Conservation (phyloP, 2,888 invertebrate genomes). For the Pyrrhia umbra region DNA sequence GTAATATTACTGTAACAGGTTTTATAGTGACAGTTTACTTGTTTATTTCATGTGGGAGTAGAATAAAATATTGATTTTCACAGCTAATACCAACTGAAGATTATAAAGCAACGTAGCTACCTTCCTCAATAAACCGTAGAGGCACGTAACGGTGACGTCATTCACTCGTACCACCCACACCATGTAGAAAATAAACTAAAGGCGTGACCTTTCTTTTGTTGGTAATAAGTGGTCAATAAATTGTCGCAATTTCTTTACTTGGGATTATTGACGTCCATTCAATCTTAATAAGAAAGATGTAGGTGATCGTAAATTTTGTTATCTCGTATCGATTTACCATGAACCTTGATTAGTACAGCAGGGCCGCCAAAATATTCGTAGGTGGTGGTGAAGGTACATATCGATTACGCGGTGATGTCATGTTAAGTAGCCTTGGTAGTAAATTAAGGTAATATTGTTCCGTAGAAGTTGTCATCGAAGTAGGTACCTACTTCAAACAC, state of each 20-base stretch:
- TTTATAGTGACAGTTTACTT: neutral
- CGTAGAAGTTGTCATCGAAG: too few species aligned
- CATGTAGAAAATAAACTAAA: slow-evolving; percentile 56
- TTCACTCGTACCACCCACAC: slow-evolving; percentile 36
- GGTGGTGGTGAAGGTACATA: neutral
- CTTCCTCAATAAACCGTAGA: slow-evolving; percentile 40
- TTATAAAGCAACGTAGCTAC: slow-evolving; percentile 30
- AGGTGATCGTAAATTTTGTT: slow-evolving; percentile 63
- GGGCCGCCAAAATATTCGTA: slow-evolving; percentile 34
- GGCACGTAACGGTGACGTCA: slow-evolving; percentile 48
- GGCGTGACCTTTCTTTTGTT: slow-evolving; percentile 63
- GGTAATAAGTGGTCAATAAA: slow-evolving; percentile 65
- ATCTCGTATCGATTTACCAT: slow-evolving; percentile 64
- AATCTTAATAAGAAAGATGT: slow-evolving; percentile 65
- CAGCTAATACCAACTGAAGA: slow-evolving; percentile 33
- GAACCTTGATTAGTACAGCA: slow-evolving; percentile 59
- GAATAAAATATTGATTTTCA: slow-evolving; percentile 29
- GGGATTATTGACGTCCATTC: slow-evolving; percentile 59
- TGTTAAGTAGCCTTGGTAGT: neutral
- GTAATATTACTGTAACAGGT: neutral
- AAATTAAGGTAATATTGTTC: too few species aligned
- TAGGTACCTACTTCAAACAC: too few species aligned
- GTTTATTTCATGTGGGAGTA: neutral
- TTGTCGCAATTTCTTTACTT: slow-evolving; percentile 62
- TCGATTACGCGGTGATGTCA: neutral